A percentile compares a stretch with the other conserved stretches of the same genome.
phyloP scores from a whole-genome alignment of 1,140 invertebrate species.

The Zaprionus lachaisei region DNA sequence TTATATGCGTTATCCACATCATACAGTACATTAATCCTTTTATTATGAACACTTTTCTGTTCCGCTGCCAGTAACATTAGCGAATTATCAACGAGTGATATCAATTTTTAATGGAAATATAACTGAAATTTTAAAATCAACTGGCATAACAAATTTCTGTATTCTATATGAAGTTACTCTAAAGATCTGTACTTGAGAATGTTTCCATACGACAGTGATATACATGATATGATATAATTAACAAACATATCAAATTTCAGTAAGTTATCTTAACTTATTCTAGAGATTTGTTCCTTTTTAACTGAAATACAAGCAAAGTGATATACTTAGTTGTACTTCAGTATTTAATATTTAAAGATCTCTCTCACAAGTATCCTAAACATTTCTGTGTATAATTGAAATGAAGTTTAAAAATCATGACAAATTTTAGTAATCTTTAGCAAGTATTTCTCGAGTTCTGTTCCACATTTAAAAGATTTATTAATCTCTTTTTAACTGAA shows the following conservation, averaged over 20 bases:
- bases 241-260: not conserved
- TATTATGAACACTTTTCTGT: not conserved
- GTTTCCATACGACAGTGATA: no score
- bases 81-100: not conserved
- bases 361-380: no score
- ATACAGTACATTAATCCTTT: slow-evolving; percentile 2
- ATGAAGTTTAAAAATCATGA: not conserved
- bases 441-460: not conserved
- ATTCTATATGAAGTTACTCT: not conserved
- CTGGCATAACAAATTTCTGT: not conserved
- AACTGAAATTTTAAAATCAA: not conserved
- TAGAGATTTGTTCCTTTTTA: not conserved
- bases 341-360: no score
- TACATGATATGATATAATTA: not conserved
- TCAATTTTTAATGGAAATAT: not conserved
- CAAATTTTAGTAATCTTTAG: not conserved
- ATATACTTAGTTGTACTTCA: no score
- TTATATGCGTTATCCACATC: slow-evolving; percentile 14
- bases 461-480: not conserved
- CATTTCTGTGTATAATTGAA: no score
- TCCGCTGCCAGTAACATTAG: not conserved
- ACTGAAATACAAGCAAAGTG: no score
- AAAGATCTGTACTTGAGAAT: not conserved
- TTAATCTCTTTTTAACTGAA: no score
- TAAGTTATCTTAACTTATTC: not conserved